A percentile compares a stretch with the other conserved stretches of the same genome.
Conservation (phyloP, 2,888 invertebrate genomes). For the Rhamnusium bicolor region DNA sequence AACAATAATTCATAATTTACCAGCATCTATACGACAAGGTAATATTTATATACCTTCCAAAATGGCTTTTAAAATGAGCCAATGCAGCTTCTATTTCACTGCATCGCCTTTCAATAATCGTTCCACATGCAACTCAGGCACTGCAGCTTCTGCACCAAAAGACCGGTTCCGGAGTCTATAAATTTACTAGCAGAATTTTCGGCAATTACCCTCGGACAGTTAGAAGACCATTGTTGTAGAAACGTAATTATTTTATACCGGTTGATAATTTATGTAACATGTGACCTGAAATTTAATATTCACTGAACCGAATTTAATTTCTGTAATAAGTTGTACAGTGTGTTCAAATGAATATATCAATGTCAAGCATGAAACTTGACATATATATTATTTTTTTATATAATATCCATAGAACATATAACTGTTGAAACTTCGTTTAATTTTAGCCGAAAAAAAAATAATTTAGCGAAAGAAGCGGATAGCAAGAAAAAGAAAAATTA, state of each 20-base stretch:
- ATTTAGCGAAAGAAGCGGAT: too few relatives aligned
- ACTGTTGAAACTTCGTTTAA: too few relatives aligned
- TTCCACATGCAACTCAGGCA: constrained; percentile 6
- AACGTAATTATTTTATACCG: background rate
- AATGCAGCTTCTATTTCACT: background rate
- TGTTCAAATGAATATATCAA: too few relatives aligned
- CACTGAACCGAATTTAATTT: too few relatives aligned
- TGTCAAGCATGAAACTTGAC: too few relatives aligned
- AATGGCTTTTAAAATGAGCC: background rate
- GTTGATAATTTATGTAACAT: background rate
- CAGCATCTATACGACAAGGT: background rate
- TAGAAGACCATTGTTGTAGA: constrained; percentile 2
- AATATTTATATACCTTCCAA: background rate
- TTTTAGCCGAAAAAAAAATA: too few relatives aligned
- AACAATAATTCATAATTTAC: background rate
- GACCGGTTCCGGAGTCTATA: constrained; percentile 24
- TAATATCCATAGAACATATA: too few relatives aligned
- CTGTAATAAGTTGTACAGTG: too few relatives aligned
- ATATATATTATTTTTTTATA: too few relatives aligned
- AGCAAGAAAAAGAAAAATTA: too few relatives aligned
- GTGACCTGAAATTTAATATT: background rate
- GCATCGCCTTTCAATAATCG: constrained; percentile 14
- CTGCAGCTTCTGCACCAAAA: background rate
- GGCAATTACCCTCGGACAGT: constrained; percentile 14
- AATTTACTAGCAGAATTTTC: constrained; percentile 8